These are phyloP conservation scores for Ceratitis capitata DNA, from an alignment of 1,140 invertebrate species.

Conservation along the genomic window DNA sequence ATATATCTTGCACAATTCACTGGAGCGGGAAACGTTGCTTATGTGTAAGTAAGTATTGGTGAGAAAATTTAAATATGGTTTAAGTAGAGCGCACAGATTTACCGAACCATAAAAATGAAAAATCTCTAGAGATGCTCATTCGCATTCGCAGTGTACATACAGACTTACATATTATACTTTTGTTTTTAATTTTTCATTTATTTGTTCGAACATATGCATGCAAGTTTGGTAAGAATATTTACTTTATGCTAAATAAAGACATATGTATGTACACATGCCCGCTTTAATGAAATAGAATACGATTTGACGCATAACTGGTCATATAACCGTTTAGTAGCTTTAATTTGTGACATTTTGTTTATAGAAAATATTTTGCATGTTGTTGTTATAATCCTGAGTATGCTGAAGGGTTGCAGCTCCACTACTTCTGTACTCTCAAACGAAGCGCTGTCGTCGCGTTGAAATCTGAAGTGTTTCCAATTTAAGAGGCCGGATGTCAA, in stretches of 20 bases:
- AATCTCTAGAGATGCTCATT: conserved; percentile 31
- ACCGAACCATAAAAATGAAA: conserved; percentile 48
- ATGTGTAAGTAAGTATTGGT: conserved; percentile 34
- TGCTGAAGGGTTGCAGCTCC: too few relatives aligned
- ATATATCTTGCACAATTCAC: neutral
- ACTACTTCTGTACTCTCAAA: too few relatives aligned
- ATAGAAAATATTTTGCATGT: neutral
- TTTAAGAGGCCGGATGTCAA: too few relatives aligned
- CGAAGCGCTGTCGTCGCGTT: too few relatives aligned
- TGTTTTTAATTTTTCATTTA: too few relatives aligned
- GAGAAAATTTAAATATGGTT: conserved; percentile 52
- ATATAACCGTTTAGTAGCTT: neutral
- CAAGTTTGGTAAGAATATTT: neutral
- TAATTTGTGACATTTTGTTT: conserved; percentile 8
- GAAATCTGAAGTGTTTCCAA: too few relatives aligned
- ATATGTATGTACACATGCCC: neutral
- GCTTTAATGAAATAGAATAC: neutral
- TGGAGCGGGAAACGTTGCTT: conserved; percentile 35
- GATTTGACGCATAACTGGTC: neutral
- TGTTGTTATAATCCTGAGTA: too few relatives aligned
- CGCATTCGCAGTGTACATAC: neutral
- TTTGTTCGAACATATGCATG: neutral
- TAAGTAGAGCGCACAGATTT: conserved; percentile 52
- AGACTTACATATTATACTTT: neutral
- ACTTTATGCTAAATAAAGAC: too few relatives aligned